Evolutionary conservation across 2,797 vertebrate genomes (phyloP), one percentile per base, ranked within the genome.

Genomic region (Tragelaphus oryx): DNA sequence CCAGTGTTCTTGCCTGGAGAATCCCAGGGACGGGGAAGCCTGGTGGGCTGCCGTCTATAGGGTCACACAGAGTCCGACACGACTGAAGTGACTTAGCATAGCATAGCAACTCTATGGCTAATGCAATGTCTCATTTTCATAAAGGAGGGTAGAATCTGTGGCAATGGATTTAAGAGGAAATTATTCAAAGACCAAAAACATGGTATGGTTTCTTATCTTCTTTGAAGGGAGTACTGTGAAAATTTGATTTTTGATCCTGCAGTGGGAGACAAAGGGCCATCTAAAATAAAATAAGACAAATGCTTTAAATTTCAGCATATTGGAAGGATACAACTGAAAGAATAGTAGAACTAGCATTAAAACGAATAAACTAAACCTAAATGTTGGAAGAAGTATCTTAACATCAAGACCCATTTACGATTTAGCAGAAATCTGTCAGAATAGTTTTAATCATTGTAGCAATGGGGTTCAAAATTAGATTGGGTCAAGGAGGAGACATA

Each of bases 321-420:
- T 41, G 10, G 54, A 89, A 96, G n/a, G 10, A 57, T 65, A 18
- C 1, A 93, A 33, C 30, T 68, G 41, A 92, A 80, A 46, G n/a
- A 87, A 80, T 5, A 82, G 5, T 6, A 59, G 65, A 90, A 89
- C 74, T 22, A 81, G 37, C 46, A 41, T 91, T 89, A 87, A 96
- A 95, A 79, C 33, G 68, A 92, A 87, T 89, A 46, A 65, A 84
- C 50, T 89, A 46, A 83, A 86, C 44, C 82, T 81, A 84, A 44
- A 74, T 74, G 13, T 52, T 81, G 50, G 30, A 88, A 55, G 75
- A 84, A 91, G 24, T 78, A 37, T 84, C 50, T 94, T 87, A 65
- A 92, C 20, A 60, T 44, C 44, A 14, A 94, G 50, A 89, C 74
- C 18, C 76, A 62, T 93, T 93, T 65, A 80, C 65, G 52, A 84